Percentiles rank a stretch among this genome's conserved stretches.
phyloP scores from a whole-genome alignment of 2,888 invertebrate species.

The Galerucella calmariensis region DNA sequence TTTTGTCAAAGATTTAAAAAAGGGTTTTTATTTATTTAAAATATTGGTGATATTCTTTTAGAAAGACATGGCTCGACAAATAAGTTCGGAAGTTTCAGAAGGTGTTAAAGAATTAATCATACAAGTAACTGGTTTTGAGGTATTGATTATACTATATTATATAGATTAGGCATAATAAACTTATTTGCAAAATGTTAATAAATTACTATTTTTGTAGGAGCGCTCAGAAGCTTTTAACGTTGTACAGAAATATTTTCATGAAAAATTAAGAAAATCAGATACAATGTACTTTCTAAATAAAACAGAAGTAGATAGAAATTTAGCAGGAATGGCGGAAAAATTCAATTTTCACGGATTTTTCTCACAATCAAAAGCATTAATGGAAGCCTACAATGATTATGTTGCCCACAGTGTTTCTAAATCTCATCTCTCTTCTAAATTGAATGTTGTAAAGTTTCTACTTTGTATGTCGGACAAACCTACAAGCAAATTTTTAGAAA shows the following conservation, averaged over 20 bases:
- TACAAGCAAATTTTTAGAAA: constrained; percentile 56
- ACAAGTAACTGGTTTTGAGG: constrained; percentile 52
- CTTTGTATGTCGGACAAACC: constrained; percentile 60
- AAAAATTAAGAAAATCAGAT: constrained; percentile 54
- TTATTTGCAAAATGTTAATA: constrained; percentile 17
- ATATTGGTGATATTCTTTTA: constrained; percentile 8
- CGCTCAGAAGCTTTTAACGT: constrained; percentile 51
- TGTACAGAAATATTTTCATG: constrained; percentile 53
- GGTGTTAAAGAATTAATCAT: constrained; percentile 51
- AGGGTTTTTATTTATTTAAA: neutral
- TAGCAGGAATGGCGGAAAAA: constrained; percentile 59
- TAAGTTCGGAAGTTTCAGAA: constrained; percentile 48
- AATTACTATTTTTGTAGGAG: constrained; percentile 50
- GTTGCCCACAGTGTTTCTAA: constrained; percentile 50
- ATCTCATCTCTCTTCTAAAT: constrained; percentile 50
- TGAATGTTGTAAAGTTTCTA: constrained; percentile 59
- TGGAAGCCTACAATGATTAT: constrained; percentile 54
- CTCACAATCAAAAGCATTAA: constrained; percentile 56
- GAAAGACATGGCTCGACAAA: constrained; percentile 49
- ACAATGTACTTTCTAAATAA: constrained; percentile 58
- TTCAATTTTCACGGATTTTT: constrained; percentile 60
- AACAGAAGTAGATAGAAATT: constrained; percentile 56
- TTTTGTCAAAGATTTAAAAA: constrained; percentile 1
- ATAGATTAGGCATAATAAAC: constrained; percentile 34
- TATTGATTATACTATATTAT: constrained; percentile 22